Conservation (phyloP, 2,888 invertebrate genomes). For the Bombylius discolor region DNA sequence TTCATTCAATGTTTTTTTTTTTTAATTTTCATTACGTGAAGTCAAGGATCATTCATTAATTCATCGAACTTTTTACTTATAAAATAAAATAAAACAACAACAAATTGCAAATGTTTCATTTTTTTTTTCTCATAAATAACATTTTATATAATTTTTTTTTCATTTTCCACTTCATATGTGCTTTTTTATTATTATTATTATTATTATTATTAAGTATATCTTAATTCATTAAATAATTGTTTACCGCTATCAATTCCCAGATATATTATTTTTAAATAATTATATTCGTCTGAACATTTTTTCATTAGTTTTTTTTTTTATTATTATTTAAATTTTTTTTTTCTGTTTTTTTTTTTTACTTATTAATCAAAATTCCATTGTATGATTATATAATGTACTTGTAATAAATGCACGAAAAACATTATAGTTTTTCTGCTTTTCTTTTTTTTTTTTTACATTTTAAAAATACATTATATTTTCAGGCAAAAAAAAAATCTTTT, state of each 20-base stretch:
- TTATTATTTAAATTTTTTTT: neutral
- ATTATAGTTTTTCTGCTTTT: too few relatives aligned
- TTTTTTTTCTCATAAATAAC: slow-evolving; percentile 7
- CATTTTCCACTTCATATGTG: neutral
- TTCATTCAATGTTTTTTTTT: too few relatives aligned
- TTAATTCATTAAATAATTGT: slow-evolving; percentile 7
- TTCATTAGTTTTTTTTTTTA: neutral
- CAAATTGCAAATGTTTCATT: neutral
- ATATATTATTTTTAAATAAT: slow-evolving; percentile 6
- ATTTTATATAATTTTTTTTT: slow-evolving; percentile 4
- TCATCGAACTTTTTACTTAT: too few relatives aligned
- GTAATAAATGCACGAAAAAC: too few relatives aligned
- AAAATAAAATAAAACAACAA: too few relatives aligned
- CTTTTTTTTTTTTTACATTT: too few relatives aligned
- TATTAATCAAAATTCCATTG: too few relatives aligned
- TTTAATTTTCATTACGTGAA: too few relatives aligned
- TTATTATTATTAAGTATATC: slow-evolving; percentile 2
- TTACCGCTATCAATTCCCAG: slow-evolving; percentile 11
- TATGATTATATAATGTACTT: too few relatives aligned
- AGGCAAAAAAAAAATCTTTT: too few relatives aligned
- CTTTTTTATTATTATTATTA: neutral
- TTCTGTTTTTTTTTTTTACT: neutral
- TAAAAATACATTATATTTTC: too few relatives aligned
- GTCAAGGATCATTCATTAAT: too few relatives aligned
- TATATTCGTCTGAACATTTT: neutral